phyloP scores from a whole-genome alignment of 2,888 invertebrate species.

The Hedychridium roseum region DNA sequence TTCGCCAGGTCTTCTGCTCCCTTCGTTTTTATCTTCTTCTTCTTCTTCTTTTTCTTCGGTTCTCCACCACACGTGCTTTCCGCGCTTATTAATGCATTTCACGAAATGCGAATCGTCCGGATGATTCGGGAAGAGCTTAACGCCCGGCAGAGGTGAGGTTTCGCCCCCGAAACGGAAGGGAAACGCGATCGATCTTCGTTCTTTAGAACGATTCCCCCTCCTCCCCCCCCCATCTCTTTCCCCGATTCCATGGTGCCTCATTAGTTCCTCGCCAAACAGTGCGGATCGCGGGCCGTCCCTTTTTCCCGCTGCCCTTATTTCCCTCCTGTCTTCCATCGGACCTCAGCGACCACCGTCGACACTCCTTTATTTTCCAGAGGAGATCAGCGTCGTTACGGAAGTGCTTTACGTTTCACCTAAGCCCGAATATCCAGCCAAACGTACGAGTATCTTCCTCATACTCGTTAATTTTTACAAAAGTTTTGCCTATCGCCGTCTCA shows the following conservation, averaged over 20 bases:
- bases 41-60: conserved; percentile 14
- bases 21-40: conserved; percentile 5
- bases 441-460: too few relatives aligned
- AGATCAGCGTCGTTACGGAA: conserved; percentile 57
- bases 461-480: too few relatives aligned
- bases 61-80: conserved; percentile 3
- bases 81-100: too few relatives aligned
- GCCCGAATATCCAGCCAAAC: too few relatives aligned
- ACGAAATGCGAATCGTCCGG: too few relatives aligned
- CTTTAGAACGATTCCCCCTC: too few relatives aligned
- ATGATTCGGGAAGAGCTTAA: too few relatives aligned
- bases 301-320: neutral
- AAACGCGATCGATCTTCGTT: too few relatives aligned
- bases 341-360: conserved; percentile 26
- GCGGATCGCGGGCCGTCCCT: neutral
- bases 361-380: conserved; percentile 50
- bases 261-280: too few relatives aligned
- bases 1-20: conserved; percentile 21
- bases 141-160: too few relatives aligned
- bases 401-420: conserved; percentile 46
- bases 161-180: too few relatives aligned
- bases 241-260: neutral
- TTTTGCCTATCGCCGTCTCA: neutral
- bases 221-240: conserved; percentile 3
- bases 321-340: conserved; percentile 5